Base-by-base conservation (phyloP, 2,113 vertebrate genomes). In the Rhagologus leucostigma region DNA sequence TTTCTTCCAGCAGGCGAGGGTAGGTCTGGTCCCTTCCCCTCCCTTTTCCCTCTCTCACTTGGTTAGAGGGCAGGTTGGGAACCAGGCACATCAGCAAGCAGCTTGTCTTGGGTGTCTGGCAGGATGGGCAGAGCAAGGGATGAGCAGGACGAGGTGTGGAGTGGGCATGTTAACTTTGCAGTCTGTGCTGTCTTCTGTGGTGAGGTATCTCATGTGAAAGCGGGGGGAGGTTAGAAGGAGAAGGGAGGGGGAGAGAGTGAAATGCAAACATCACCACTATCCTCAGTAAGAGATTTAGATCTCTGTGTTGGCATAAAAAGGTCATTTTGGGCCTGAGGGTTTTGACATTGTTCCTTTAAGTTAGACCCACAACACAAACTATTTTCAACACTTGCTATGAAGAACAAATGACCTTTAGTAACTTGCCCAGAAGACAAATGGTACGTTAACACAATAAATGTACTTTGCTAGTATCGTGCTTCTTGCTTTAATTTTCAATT, bases 351-450 rank as follows among this genome's bases (percentile, higher is more conserved):
- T 97, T 98, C 98, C 97, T 98, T 98, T 98, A 98, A 98, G 98
- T 98, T 97, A 98, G 97, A 97, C 94, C 97, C 95, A 97, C 96
- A 97, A 96, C 94, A 94, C 97, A 98, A 98, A 98, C 98, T 98
- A 97, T 98, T 98, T 98, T 98, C 97, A 98, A 97, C 98, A 98
- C 98, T 98, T 98, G 98, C 98, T 98, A 97, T 86, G 92, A 97
- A 98, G 97, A 98, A 96, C 96, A 97, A 97, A 97, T 98, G 98
- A 98, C 98, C 98, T 98, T 98, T 98, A 97, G 94, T 98, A 98
- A 96, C 97, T 98, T 96, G 98, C 98, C 98, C 95, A 96, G 98
- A 97, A 98, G 98, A 98, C 96, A 98, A 98, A 95, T 97, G 91
- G 91, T 95, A 94, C 47, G 83, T 98, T 98, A 97, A 97, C 98